Conservation (phyloP, 2,797 vertebrate genomes). For the Spatula versicolor region DNA sequence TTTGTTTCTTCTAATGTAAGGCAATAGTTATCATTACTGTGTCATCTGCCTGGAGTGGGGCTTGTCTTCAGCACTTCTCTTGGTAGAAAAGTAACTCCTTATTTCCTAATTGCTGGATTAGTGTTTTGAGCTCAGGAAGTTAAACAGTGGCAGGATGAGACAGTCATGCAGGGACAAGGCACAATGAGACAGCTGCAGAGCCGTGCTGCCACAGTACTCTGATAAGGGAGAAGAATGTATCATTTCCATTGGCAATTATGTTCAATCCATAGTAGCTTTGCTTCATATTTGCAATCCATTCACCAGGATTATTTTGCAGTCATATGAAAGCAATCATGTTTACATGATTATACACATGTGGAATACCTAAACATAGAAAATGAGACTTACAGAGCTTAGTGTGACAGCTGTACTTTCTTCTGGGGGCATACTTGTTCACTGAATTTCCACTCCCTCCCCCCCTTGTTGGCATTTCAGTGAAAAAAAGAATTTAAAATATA, state of each 20-base stretch:
- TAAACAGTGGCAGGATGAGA: not conserved
- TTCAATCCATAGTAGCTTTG: not conserved
- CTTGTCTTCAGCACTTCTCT: not conserved
- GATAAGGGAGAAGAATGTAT: not conserved
- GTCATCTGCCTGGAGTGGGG: not conserved
- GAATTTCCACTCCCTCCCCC: not conserved
- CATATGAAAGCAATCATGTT: not conserved
- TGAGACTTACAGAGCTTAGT: not conserved
- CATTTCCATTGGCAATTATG: not conserved
- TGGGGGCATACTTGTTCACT: not conserved
- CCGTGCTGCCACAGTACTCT: no score
- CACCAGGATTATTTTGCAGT: not conserved
- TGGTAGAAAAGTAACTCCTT: rapidly evolving
- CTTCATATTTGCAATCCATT: rapidly evolving
- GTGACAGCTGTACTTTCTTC: not conserved
- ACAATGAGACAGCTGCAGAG: not conserved
- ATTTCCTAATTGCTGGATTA: not conserved
- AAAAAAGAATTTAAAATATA: not conserved
- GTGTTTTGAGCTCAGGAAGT: not conserved
- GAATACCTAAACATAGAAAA: not conserved
- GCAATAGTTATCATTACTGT: not conserved
- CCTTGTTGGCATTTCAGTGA: not conserved
- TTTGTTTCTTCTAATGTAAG: not conserved
- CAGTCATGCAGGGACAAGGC: rapidly evolving
- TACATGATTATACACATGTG: not conserved